A percentile compares a stretch with the other conserved stretches of the same genome.
Conservation (phyloP, 2,888 invertebrate species). For the Muscina levida region DNA sequence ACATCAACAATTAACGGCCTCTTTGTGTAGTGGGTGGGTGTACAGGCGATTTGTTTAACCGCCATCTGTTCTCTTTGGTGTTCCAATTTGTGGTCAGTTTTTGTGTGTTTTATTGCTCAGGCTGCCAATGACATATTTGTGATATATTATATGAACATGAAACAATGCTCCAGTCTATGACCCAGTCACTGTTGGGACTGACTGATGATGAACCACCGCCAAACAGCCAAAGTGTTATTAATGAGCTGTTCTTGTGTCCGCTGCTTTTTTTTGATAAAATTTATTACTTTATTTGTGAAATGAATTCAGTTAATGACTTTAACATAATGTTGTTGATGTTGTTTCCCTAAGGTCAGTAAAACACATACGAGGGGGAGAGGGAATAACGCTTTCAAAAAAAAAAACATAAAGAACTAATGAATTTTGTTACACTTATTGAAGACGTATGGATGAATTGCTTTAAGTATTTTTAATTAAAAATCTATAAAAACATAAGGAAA, state of each 20-base stretch:
- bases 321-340: conserved; percentile 21
- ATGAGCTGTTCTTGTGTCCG: conserved; percentile 75
- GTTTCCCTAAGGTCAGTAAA: not conserved
- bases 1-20: no score
- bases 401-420: not conserved
- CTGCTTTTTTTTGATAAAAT: conserved; percentile 68
- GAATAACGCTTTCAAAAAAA: no score
- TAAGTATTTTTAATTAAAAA: conserved; percentile 26
- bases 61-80: not conserved
- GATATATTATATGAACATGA: conserved; percentile 42
- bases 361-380: not conserved
- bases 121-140: conserved; percentile 62
- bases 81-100: conserved; percentile 62
- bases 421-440: conserved; percentile 10
- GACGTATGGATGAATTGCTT: not conserved
- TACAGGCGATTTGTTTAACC: no score
- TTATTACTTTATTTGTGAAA: conserved; percentile 76
- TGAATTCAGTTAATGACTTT: conserved; percentile 47
- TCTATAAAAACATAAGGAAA: not conserved
- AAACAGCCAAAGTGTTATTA: conserved; percentile 78
- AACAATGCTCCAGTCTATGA: not conserved
- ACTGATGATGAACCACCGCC: conserved; percentile 50
- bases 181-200: not conserved
- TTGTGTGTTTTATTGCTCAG: conserved; percentile 29
- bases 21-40: no score